A percentile compares a stretch with the other conserved stretches of the same genome.
phyloP scores from a whole-genome alignment of 2,797 vertebrate species.

The Halcyon badia region DNA sequence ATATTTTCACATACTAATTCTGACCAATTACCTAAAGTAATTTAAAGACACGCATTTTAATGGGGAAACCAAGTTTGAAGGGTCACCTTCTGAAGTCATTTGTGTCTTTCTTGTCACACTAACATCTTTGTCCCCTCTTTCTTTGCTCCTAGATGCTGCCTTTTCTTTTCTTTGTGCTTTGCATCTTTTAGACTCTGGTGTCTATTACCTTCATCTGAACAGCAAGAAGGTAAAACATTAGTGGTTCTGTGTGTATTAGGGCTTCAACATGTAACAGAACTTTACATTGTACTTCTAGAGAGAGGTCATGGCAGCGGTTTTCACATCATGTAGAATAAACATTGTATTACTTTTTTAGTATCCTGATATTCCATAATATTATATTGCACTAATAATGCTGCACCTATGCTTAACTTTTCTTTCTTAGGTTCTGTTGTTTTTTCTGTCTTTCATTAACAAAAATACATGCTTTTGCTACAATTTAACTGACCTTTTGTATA shows the following conservation, averaged over 20 bases:
- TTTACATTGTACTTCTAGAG: neutral
- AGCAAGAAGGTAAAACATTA: conserved; percentile 79
- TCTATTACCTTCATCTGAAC: conserved; percentile 71
- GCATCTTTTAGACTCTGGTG: conserved; percentile 76
- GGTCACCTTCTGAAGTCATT: neutral
- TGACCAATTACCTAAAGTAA: neutral
- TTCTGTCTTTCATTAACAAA: conserved; percentile 9
- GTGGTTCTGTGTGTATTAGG: neutral
- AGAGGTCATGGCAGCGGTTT: neutral
- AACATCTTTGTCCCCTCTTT: conserved; percentile 70
- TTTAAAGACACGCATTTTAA: neutral
- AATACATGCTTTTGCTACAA: neutral
- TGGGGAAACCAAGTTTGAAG: neutral
- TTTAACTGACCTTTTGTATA: neutral
- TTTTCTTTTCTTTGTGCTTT: conserved; percentile 80
- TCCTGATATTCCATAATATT: neutral
- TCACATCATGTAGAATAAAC: neutral
- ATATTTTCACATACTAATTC: conserved; percentile 1
- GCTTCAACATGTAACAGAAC: neutral
- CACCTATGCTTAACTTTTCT: neutral
- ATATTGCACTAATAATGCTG: neutral
- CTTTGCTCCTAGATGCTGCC: conserved; percentile 78
- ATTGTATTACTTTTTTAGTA: neutral
- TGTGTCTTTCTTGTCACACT: conserved; percentile 31
- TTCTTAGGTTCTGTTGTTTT: neutral